Evolutionary conservation across 1,140 invertebrate species (phyloP).

Genomic region (Drosophila albomicans): DNA sequence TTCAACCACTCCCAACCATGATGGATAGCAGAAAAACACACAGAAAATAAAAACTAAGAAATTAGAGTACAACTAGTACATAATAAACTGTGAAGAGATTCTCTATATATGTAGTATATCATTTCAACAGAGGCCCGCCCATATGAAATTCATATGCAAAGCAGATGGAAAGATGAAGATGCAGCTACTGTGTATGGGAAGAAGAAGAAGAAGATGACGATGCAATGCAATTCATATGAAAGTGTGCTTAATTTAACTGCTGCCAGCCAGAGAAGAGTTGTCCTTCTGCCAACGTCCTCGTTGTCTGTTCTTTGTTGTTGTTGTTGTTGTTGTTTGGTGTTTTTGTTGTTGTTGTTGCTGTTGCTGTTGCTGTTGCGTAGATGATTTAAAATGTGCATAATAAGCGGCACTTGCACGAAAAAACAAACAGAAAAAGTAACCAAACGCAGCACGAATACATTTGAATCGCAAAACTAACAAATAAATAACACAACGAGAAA

Average conservation of each 20-base stretch:
- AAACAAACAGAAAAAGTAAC: slow-evolving; percentile 18
- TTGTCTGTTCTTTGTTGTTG: slow-evolving; percentile 24
- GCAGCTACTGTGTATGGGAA: slow-evolving; percentile 41
- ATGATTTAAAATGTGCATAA: slow-evolving; percentile 83
- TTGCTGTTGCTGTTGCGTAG: slow-evolving; percentile 66
- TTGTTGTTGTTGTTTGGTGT: slow-evolving; percentile 41
- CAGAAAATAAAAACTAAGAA: no score
- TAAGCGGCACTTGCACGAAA: slow-evolving; percentile 76
- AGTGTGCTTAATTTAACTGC: slow-evolving; percentile 80
- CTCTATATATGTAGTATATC: slow-evolving; percentile 5
- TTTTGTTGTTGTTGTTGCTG: slow-evolving; percentile 58
- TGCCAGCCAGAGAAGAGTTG: slow-evolving; percentile 31
- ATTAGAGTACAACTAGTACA: not conserved
- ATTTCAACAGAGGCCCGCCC: slow-evolving; percentile 16
- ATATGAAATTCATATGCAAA: slow-evolving; percentile 49
- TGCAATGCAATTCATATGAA: slow-evolving; percentile 69
- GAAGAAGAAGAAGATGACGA: slow-evolving; percentile 3
- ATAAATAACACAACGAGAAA: slow-evolving; percentile 76
- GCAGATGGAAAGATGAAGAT: slow-evolving; percentile 3
- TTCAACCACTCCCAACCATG: slow-evolving; percentile 29
- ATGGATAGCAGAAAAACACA: slow-evolving; percentile 1
- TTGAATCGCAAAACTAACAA: slow-evolving; percentile 83
- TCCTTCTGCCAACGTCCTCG: slow-evolving; percentile 8
- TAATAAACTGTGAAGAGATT: slow-evolving; percentile 4
- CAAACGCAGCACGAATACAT: slow-evolving; percentile 62